Evolutionary conservation across 2,888 invertebrate genomes (phyloP).

Genomic region (Amorpha juglandis): DNA sequence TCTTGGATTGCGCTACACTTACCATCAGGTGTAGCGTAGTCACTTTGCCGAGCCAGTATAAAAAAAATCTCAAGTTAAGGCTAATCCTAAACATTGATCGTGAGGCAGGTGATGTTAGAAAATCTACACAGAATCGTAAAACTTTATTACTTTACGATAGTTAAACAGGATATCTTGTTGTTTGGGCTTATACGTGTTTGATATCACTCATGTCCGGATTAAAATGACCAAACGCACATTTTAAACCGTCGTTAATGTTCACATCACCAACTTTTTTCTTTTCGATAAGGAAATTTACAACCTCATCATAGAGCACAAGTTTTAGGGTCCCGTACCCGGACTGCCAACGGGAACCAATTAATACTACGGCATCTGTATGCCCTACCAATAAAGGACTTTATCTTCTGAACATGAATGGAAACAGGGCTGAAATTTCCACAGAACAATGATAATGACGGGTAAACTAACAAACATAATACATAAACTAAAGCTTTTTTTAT

Average conservation of each 20-base stretch:
- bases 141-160: constrained; percentile 52
- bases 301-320: not conserved
- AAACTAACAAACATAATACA: no score
- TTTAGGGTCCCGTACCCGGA: no score
- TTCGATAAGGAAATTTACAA: not conserved
- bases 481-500: no score
- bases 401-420: no score
- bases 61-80: not conserved
- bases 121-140: constrained; percentile 49
- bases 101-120: not conserved
- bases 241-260: constrained; percentile 40
- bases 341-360: no score
- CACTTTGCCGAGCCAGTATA: no score
- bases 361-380: no score
- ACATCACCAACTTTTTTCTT: not conserved
- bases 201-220: constrained; percentile 57
- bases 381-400: no score
- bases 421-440: no score
- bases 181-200: constrained; percentile 53
- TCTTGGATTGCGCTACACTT: no score
- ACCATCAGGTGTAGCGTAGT: no score
- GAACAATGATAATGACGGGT: no score
- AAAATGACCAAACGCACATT: constrained; percentile 47
- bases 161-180: constrained; percentile 2
- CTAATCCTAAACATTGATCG: not conserved